Percentiles rank a stretch among this genome's conserved stretches.
phyloP scores from a whole-genome alignment of 2,888 invertebrate genomes.

The Strigamia crassipes region DNA sequence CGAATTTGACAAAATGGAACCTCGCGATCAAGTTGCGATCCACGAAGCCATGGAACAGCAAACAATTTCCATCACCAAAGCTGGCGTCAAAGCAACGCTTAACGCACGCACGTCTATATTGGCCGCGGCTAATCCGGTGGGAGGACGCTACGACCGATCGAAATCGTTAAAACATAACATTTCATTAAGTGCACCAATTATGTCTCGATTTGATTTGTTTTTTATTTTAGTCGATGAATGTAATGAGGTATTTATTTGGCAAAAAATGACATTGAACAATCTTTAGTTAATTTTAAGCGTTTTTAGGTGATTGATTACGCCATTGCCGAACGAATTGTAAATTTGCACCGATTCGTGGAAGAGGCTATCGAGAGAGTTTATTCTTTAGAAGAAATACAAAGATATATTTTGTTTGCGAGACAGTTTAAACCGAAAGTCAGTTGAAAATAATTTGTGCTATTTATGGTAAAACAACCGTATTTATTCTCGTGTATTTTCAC shows the following conservation, averaged over 20 bases:
- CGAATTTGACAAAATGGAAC: constrained; percentile 99
- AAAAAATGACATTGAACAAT: constrained; percentile 28
- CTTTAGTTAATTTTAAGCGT: background rate
- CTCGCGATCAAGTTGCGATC: constrained; percentile 95
- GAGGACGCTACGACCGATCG: constrained; percentile 93
- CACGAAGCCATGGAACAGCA: constrained; percentile 99
- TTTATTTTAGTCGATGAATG: constrained; percentile 98
- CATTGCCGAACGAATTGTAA: constrained; percentile 93
- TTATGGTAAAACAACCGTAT: background rate
- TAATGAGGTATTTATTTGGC: constrained; percentile 68
- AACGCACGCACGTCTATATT: constrained; percentile 97
- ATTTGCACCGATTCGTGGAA: constrained; percentile 85
- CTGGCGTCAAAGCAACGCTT: constrained; percentile 76
- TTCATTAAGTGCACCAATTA: constrained; percentile 89
- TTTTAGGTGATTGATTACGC: constrained; percentile 86
- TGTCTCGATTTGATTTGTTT: constrained; percentile 98
- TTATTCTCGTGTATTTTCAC: background rate
- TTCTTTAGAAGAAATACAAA: constrained; percentile 82
- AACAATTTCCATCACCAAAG: constrained; percentile 97
- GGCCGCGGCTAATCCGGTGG: constrained; percentile 97
- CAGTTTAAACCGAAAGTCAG: constrained; percentile 89
- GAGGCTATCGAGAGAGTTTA: constrained; percentile 80
- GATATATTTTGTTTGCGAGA: constrained; percentile 95
- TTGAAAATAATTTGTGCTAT: constrained; percentile 46
- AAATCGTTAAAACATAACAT: constrained; percentile 95